Evolutionary conservation across 2,888 invertebrate species (phyloP).

Genomic region (Strigamia crassipes): DNA sequence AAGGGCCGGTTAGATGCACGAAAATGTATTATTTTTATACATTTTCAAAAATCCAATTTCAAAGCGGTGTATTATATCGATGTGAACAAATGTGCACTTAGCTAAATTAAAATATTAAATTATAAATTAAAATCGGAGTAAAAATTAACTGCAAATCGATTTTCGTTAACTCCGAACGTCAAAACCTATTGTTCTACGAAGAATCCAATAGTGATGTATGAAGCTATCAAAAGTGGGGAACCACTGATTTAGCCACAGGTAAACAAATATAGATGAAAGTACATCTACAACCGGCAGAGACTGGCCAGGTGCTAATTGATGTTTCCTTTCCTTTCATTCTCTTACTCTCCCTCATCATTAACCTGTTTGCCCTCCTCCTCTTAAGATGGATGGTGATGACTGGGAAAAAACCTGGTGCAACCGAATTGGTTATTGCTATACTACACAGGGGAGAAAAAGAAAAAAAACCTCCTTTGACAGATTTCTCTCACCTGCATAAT

Average conservation of each 20-base stretch:
- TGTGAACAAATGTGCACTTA: background rate
- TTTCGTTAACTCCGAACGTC: background rate
- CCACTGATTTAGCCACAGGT: constrained; percentile 36
- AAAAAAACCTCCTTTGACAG: background rate
- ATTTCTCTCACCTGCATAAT: constrained; percentile 23
- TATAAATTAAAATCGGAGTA: background rate
- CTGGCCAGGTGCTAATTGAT: constrained; percentile 38
- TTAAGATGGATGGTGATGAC: constrained; percentile 42
- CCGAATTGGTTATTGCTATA: constrained; percentile 37
- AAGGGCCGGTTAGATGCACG: constrained; percentile 12
- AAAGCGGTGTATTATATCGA: background rate
- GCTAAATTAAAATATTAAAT: background rate
- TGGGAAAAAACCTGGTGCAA: constrained; percentile 39
- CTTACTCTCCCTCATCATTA: constrained; percentile 39
- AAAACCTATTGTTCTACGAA: background rate
- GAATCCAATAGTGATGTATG: constrained; percentile 1
- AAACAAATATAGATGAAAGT: constrained; percentile 35
- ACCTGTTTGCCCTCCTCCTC: constrained; percentile 34
- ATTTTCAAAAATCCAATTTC: constrained; percentile 34
- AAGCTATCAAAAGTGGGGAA: constrained; percentile 15
- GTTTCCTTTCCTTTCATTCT: constrained; percentile 34
- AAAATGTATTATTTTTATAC: constrained; percentile 19
- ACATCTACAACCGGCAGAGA: constrained; percentile 10
- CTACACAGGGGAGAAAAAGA: background rate
- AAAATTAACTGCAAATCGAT: background rate